Percentiles rank a stretch among this genome's conserved stretches.
phyloP scores from a whole-genome alignment of 2,888 invertebrate genomes.

The Drosophila monieri region DNA sequence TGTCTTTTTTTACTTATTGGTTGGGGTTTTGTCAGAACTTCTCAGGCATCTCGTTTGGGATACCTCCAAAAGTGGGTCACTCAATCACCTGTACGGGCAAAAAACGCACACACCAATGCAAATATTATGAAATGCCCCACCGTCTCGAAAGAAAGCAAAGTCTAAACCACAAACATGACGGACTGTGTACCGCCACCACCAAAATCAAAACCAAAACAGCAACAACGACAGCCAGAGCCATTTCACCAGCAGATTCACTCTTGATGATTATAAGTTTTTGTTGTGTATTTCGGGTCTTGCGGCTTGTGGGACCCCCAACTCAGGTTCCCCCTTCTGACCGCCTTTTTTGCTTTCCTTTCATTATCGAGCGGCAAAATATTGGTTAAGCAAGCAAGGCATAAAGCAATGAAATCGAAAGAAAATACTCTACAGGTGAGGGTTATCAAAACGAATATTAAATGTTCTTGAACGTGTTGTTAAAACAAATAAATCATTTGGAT shows the following conservation, averaged over 20 bases:
- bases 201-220: conserved; percentile 35
- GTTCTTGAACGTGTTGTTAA: neutral
- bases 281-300: conserved; percentile 59
- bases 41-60: conserved; percentile 57
- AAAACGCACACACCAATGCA: conserved; percentile 52
- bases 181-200: conserved; percentile 19
- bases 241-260: conserved; percentile 76
- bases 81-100: conserved; percentile 63
- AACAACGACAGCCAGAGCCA: conserved; percentile 38
- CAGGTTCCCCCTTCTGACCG: conserved; percentile 13
- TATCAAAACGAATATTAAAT: neutral
- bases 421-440: conserved; percentile 1
- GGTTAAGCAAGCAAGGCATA: conserved; percentile 70
- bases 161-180: conserved; percentile 49
- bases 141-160: conserved; percentile 59
- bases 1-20: conserved; percentile 43
- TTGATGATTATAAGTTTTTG: conserved; percentile 76
- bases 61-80: conserved; percentile 62
- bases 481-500: neutral
- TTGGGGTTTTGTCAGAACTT: conserved; percentile 47
- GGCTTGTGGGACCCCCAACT: conserved; percentile 33
- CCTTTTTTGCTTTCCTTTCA: conserved; percentile 77
- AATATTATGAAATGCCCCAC: conserved; percentile 73
- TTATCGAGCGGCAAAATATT: conserved; percentile 79
- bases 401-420: conserved; percentile 76